Percentiles rank a stretch among this genome's conserved stretches.
Evolutionary conservation across 1,140 invertebrate species (phyloP).

Genomic region (Parasteatoda tepidariorum): DNA sequence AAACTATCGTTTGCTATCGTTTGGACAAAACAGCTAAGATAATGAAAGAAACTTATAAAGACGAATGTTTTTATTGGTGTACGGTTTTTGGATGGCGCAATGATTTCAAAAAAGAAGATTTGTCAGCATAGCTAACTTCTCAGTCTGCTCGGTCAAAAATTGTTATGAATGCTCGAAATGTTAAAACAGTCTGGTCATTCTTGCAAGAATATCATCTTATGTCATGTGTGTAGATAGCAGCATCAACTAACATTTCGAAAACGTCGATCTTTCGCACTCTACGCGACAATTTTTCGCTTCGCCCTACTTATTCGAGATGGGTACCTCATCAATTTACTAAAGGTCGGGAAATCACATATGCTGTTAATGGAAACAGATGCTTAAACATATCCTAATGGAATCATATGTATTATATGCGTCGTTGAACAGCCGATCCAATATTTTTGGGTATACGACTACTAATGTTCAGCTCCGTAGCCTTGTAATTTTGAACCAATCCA

Average conservation of each 20-base stretch:
- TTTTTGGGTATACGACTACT: too few relatives aligned
- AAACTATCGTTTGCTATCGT: not conserved
- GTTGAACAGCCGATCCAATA: too few relatives aligned
- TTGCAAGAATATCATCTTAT: not conserved
- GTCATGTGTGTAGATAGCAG: not conserved
- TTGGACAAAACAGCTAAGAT: not conserved
- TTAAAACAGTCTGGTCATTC: not conserved
- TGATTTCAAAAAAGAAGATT: not conserved
- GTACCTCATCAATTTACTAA: too few relatives aligned
- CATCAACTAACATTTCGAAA: conserved; percentile 7
- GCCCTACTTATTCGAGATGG: too few relatives aligned
- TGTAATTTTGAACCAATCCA: too few relatives aligned
- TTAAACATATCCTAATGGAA: too few relatives aligned
- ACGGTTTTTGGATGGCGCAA: not conserved
- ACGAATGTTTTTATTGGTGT: not conserved
- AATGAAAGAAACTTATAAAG: not conserved
- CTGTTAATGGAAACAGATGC: too few relatives aligned
- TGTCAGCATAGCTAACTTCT: not conserved
- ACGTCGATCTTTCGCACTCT: not conserved
- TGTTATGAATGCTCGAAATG: not conserved
- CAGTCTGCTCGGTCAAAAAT: not conserved
- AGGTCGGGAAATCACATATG: too few relatives aligned
- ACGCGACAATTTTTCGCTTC: not conserved
- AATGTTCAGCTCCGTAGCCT: too few relatives aligned
- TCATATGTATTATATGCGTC: too few relatives aligned